phyloP scores from a whole-genome alignment of 2,888 invertebrate genomes.

The Ennomos erosarius region DNA sequence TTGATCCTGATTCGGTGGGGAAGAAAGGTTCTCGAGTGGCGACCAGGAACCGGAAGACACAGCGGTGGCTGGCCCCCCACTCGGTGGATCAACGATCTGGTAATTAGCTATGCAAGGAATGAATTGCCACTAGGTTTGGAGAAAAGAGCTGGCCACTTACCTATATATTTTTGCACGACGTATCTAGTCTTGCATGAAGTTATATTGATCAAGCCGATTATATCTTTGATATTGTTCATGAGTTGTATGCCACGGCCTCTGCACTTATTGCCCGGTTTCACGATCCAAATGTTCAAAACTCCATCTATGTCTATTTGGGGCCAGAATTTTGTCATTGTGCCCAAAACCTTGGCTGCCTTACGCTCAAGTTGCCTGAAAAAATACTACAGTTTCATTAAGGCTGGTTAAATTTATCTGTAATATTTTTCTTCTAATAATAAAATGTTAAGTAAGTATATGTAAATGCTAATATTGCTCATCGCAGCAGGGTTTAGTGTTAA shows the following conservation, averaged over 20 bases:
- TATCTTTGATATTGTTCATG: conserved; percentile 94
- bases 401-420: too few relatives aligned
- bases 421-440: too few relatives aligned
- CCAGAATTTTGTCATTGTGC: conserved; percentile 89
- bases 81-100: too few relatives aligned
- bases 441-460: too few relatives aligned
- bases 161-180: conserved; percentile 98
- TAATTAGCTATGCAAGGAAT: background rate
- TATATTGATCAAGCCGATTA: conserved; percentile 89
- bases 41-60: too few relatives aligned
- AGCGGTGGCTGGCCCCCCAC: too few relatives aligned
- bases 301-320: conserved; percentile 95
- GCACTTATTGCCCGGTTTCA: conserved; percentile 97
- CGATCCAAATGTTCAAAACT: conserved; percentile 95
- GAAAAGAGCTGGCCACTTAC: conserved; percentile 74
- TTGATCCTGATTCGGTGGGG: too few relatives aligned
- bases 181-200: conserved; percentile 90
- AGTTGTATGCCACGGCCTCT: conserved; percentile 95
- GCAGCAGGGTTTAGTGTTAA: too few relatives aligned
- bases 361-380: conserved; percentile 75
- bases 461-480: too few relatives aligned
- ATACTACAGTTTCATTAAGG: background rate
- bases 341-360: conserved; percentile 86
- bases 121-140: background rate
- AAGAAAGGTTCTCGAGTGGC: too few relatives aligned